Conservation (phyloP, 2,113 vertebrate genomes). For the Riparia riparia region DNA sequence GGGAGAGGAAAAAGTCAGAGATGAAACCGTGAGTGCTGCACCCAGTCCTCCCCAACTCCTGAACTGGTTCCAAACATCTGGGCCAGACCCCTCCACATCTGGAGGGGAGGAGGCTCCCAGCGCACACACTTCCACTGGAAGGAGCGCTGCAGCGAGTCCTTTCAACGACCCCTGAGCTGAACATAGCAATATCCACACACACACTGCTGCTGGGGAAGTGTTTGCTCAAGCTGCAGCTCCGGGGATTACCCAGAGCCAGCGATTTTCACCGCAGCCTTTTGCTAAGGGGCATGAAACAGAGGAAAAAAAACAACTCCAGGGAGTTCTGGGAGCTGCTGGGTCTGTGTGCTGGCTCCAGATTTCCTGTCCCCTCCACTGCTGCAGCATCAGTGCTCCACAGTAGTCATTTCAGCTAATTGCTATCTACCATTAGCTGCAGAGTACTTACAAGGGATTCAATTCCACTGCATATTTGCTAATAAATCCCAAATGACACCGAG, state of each 20-base stretch:
- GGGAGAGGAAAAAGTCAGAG: not conserved
- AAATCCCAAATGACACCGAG: conserved; percentile 57
- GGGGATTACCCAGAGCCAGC: not conserved
- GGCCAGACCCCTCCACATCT: not conserved
- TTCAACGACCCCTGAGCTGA: not conserved
- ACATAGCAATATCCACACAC: not conserved
- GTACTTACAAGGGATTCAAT: conserved; percentile 63
- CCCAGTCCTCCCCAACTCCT: not conserved
- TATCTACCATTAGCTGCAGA: conserved; percentile 60
- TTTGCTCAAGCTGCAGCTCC: not conserved
- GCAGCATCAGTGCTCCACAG: conserved; percentile 36
- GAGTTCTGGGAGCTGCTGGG: not conserved
- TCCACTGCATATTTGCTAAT: conserved; percentile 66
- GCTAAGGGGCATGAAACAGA: not conserved
- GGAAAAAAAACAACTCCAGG: not conserved
- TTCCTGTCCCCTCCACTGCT: not conserved
- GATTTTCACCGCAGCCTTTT: not conserved
- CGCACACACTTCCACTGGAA: not conserved
- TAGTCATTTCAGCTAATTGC: conserved; percentile 67
- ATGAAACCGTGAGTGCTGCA: not conserved
- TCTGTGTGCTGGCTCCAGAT: conserved; percentile 24
- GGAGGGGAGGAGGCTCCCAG: not conserved
- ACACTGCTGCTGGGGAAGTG: not conserved
- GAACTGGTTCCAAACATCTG: not conserved
- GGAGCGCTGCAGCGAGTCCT: not conserved